A percentile compares a stretch with the other conserved stretches of the same genome.
Evolutionary conservation across 2,888 invertebrate species (phyloP).

Genomic region (Formica aserva): DNA sequence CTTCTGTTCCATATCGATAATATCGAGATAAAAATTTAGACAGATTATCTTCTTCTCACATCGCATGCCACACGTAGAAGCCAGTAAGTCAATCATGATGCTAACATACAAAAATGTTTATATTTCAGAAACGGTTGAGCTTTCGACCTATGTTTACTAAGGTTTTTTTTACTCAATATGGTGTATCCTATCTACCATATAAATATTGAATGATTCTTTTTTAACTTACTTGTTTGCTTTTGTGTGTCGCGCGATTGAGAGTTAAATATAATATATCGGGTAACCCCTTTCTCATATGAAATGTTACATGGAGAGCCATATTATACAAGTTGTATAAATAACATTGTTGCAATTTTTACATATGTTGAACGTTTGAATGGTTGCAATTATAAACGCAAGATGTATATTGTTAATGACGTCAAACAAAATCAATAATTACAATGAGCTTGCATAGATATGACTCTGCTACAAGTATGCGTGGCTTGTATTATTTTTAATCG

Average conservation of each 20-base stretch:
- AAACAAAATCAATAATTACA: slow-evolving; percentile 46
- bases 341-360: slow-evolving; percentile 29
- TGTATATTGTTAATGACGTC: slow-evolving; percentile 34
- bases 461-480: background rate
- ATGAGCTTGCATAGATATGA: background rate
- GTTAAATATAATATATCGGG: background rate
- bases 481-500: slow-evolving; percentile 15
- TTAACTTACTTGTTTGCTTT: too few relatives aligned
- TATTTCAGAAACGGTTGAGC: too few relatives aligned
- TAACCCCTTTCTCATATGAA: background rate
- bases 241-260: background rate
- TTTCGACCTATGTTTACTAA: too few relatives aligned
- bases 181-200: too few relatives aligned
- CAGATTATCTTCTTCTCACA: too few relatives aligned
- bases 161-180: too few relatives aligned
- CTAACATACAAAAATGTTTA: too few relatives aligned
- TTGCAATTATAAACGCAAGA: slow-evolving; percentile 40
- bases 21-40: too few relatives aligned
- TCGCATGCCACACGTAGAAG: too few relatives aligned
- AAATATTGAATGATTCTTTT: too few relatives aligned
- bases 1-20: background rate
- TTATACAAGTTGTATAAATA: slow-evolving; percentile 29
- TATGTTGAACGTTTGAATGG: slow-evolving; percentile 12
- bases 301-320: slow-evolving; percentile 23
- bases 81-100: too few relatives aligned